Evolutionary conservation across 2,113 vertebrate genomes (phyloP).

Genomic region (Siniperca knerii): DNA sequence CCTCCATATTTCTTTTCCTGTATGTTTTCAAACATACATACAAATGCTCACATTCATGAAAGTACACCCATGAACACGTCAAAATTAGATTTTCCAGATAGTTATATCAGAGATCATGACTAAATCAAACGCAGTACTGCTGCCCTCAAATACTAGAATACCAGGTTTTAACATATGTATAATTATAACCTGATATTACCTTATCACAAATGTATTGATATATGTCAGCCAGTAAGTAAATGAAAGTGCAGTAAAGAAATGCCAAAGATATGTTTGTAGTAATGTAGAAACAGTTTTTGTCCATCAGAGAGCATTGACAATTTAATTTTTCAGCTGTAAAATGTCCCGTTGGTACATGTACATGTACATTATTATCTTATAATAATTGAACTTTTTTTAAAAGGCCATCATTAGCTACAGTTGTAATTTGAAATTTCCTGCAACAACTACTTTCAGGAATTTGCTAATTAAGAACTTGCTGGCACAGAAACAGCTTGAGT

Average conservation of each 20-base stretch:
- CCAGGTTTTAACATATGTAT: neutral
- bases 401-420: neutral
- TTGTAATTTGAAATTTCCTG: neutral
- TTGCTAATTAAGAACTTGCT: conserved; percentile 5
- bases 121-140: neutral
- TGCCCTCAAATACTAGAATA: neutral
- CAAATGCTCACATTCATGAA: neutral
- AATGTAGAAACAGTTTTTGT: neutral
- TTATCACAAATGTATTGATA: neutral
- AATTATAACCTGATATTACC: neutral
- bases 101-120: neutral
- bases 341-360: neutral
- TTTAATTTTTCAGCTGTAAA: neutral
- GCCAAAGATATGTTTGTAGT: neutral
- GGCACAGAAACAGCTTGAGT: neutral
- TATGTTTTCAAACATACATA: neutral
- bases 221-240: neutral
- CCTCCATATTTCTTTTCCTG: neutral
- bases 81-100: neutral
- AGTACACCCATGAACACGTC: neutral
- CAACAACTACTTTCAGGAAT: neutral
- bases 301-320: too few relatives aligned
- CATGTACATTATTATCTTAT: too few relatives aligned
- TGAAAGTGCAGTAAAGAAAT: neutral
- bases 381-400: neutral